phyloP scores from a whole-genome alignment of 2,888 invertebrate species.

The Synanthedon myopaeformis region DNA sequence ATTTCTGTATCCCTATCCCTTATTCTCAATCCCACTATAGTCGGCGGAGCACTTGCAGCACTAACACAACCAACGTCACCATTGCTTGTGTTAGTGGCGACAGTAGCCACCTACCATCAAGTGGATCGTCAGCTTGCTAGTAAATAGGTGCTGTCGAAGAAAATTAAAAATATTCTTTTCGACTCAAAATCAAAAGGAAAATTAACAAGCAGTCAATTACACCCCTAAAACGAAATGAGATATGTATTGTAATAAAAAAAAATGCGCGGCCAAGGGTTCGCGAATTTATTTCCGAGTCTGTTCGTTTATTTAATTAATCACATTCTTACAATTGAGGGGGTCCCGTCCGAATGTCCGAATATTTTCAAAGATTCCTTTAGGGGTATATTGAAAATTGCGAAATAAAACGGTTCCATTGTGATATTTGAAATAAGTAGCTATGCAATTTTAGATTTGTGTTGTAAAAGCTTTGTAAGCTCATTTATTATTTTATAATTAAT shows the following conservation, averaged over 20 bases:
- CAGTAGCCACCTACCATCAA: too few relatives aligned
- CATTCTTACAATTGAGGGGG: conserved; percentile 60
- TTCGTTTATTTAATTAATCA: conserved; percentile 68
- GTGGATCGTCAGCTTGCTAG: too few relatives aligned
- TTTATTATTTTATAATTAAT: too few relatives aligned
- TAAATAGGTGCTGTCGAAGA: too few relatives aligned
- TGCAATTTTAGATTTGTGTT: too few relatives aligned
- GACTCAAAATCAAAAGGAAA: conserved; percentile 33
- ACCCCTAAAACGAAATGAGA: conserved; percentile 46
- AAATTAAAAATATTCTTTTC: not conserved
- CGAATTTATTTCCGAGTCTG: conserved; percentile 57
- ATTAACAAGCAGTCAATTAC: conserved; percentile 60
- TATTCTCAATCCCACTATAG: too few relatives aligned
- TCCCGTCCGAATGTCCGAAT: conserved; percentile 56
- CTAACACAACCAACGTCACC: too few relatives aligned
- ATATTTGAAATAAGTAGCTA: conserved; percentile 2
- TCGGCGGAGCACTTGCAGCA: too few relatives aligned
- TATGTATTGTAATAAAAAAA: conserved; percentile 49
- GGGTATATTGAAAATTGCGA: not conserved
- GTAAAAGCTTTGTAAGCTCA: too few relatives aligned
- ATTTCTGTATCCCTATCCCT: too few relatives aligned
- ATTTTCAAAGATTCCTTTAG: conserved; percentile 37
- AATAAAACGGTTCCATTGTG: conserved; percentile 2
- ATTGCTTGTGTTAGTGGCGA: too few relatives aligned
- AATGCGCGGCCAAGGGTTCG: conserved; percentile 48